These are phyloP conservation scores for Melanotaenia duboulayi DNA, from an alignment of 2,113 vertebrate species.

Conservation along the genomic window DNA sequence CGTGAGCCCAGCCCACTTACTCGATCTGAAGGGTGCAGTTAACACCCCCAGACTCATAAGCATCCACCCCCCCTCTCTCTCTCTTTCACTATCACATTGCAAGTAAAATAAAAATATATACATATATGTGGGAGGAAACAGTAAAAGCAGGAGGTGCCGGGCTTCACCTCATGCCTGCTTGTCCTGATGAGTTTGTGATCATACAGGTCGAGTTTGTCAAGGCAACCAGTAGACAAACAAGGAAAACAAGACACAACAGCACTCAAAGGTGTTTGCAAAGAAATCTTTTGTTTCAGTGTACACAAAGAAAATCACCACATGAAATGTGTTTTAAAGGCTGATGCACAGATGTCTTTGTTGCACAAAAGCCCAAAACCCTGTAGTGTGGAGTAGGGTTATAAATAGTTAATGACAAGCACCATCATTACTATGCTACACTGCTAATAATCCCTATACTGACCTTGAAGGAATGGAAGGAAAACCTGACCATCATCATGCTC, in stretches of 20 bases:
- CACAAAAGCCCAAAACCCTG: constrained; percentile 3
- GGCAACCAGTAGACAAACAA: constrained; percentile 12
- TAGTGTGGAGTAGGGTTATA: constrained; percentile 53
- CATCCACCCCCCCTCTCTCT: constrained; percentile 18
- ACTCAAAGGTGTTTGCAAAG: constrained; percentile 8
- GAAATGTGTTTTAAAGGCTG: constrained; percentile 5
- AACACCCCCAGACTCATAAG: constrained; percentile 57
- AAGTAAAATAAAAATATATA: background rate
- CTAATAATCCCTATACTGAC: constrained; percentile 67
- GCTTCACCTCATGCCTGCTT: constrained; percentile 45
- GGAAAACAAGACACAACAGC: constrained; percentile 27
- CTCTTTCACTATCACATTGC: background rate
- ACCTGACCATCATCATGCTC: constrained; percentile 27
- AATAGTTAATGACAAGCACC: constrained; percentile 76
- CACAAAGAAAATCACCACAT: constrained; percentile 7
- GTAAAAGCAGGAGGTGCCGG: constrained; percentile 30
- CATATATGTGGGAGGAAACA: constrained; percentile 25
- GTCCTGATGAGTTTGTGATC: constrained; percentile 48
- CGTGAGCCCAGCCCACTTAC: constrained; percentile 60
- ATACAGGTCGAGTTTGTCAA: constrained; percentile 38
- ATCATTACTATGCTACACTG: constrained; percentile 53
- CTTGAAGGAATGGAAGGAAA: constrained; percentile 58
- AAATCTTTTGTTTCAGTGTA: background rate
- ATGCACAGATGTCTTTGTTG: constrained; percentile 30
- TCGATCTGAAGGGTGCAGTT: constrained; percentile 69